A percentile compares a stretch with the other conserved stretches of the same genome.
These are phyloP conservation scores for Hemistola chrysoprasaria DNA, from an alignment of 2,888 invertebrate genomes.

Conservation along the genomic window DNA sequence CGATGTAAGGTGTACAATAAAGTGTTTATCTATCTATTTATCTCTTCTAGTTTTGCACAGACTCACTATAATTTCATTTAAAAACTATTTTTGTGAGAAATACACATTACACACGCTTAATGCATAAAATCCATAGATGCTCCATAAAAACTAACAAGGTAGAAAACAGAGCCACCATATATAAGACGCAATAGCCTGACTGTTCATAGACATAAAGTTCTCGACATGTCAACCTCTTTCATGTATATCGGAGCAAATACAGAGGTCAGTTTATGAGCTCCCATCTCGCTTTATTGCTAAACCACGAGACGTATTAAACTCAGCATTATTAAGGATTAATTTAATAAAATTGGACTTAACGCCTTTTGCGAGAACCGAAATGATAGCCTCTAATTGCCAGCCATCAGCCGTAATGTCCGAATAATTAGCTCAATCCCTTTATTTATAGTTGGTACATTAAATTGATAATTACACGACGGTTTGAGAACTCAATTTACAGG, in stretches of 20 bases:
- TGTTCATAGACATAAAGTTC: too few species aligned
- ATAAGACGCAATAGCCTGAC: too few species aligned
- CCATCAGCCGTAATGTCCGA: constrained; percentile 25
- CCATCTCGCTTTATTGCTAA: constrained; percentile 58
- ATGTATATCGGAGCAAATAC: constrained; percentile 19
- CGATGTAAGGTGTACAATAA: too few species aligned
- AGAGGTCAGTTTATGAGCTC: constrained; percentile 51
- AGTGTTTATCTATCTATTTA: too few species aligned
- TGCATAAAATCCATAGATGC: too few species aligned
- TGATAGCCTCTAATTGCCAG: constrained; percentile 26
- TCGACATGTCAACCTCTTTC: too few species aligned
- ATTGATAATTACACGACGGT: constrained; percentile 12
- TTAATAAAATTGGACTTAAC: constrained; percentile 58
- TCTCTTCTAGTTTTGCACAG: too few species aligned
- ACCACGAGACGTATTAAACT: constrained; percentile 43
- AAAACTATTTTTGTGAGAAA: too few species aligned
- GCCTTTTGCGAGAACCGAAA: constrained; percentile 30
- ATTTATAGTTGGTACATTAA: constrained; percentile 35
- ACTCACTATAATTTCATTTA: too few species aligned
- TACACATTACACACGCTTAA: too few species aligned
- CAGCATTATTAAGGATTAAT: constrained; percentile 66
- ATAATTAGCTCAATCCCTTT: constrained; percentile 30
- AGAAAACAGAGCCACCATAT: too few species aligned
- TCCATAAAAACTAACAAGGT: too few species aligned
- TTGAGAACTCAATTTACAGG: constrained; percentile 10